Evolutionary conservation across 2,888 invertebrate species (phyloP).

Genomic region (Volucella inflata): DNA sequence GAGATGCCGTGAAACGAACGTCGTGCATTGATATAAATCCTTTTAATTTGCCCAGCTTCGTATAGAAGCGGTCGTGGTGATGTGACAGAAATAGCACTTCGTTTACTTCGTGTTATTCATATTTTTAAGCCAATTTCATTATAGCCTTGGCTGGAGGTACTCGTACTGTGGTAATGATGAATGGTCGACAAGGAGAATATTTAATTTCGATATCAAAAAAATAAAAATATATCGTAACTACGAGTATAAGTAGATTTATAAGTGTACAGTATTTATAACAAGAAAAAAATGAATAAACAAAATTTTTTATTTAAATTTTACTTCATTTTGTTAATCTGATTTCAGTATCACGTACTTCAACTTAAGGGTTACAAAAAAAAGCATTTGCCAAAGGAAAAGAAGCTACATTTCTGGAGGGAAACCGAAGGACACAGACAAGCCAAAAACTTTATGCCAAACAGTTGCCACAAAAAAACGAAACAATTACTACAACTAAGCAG

Average conservation of each 20-base stretch:
- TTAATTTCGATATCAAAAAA: slow-evolving; percentile 1
- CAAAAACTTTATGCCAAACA: no score
- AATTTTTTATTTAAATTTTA: slow-evolving; percentile 1
- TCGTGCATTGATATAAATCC: slow-evolving; percentile 7
- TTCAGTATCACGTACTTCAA: no score
- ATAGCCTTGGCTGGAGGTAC: not conserved
- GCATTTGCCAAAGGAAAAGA: no score
- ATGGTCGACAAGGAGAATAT: slow-evolving; percentile 14
- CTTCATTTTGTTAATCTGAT: no score
- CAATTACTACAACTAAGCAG: no score
- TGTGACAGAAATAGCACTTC: slow-evolving; percentile 15
- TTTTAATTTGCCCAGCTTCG: not conserved
- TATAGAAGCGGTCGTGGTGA: not conserved
- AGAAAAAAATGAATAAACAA: not conserved
- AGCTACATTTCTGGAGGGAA: no score
- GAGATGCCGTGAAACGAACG: slow-evolving; percentile 1
- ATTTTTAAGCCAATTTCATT: slow-evolving; percentile 32
- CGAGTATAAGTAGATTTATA: not conserved
- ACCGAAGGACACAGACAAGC: no score
- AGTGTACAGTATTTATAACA: slow-evolving; percentile 24
- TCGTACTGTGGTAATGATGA: slow-evolving; percentile 27
- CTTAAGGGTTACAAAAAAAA: no score
- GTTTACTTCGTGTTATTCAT: slow-evolving; percentile 1
- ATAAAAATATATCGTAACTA: not conserved
- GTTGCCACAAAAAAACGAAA: no score